Base-by-base conservation (phyloP, 2,113 vertebrate genomes). In the Siphamia tubifer region DNA sequence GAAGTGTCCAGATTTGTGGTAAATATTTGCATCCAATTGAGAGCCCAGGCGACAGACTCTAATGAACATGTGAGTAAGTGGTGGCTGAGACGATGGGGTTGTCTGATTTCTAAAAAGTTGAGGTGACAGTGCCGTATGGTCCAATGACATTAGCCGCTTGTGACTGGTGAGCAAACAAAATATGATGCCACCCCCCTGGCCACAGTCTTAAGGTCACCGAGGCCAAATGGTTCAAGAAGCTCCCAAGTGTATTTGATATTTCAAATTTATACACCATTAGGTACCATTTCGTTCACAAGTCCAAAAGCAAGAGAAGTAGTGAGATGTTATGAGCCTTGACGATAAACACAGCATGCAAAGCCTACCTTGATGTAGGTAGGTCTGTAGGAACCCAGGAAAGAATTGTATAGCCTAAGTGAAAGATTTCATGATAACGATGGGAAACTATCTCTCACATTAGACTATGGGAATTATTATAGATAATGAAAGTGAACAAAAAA, bases 171-270 rank as follows among this genome's bases (percentile, higher is more conserved):
- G 73, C 54, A 35, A 47, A 74, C 49, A 36, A 67, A 7, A 58
- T 65, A 35, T 32, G 43, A 74, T 63, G 67, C 57, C 61, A 65
- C 38, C 48, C 47, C 39, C 51, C 71, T 71, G 53, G 53, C 69
- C 77, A 75, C 67, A 61, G 48, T 39, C 56, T 69, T 48, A 56
- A 67, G 73, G 75, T 62, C 53, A 27, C 36, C 31, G 15, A 52
- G 3, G 51, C 61, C 15, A 17, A 13, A 20, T 16, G 61, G 52
- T 32, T 34, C 15, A 2, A 70, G 30, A 70, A 81, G 55, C 69
- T 81, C 82, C 90, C 91, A 92, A 91, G 92, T 93, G 91, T 90
- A 92, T 93, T 93, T 93, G 92, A 92, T 89, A 88, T 80, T 82
- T 90, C 87, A 89, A 58, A 81, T 85, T 66, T 76, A 87, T 85